Evolutionary conservation across 2,888 invertebrate genomes (phyloP), one percentile per base, ranked within the genome.

Genomic region (Apodemia duryi): DNA sequence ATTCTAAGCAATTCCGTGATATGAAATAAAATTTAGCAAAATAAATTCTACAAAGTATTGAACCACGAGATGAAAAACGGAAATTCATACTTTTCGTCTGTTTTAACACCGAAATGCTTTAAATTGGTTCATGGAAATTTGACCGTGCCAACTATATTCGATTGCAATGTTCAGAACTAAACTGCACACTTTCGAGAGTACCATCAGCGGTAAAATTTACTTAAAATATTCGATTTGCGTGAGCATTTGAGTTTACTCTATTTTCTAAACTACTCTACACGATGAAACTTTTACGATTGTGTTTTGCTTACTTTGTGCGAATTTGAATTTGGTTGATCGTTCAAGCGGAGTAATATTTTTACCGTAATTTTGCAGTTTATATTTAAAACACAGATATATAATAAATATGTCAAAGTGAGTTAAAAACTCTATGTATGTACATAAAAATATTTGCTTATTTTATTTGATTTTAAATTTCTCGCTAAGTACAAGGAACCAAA

Each of bases 11-110:
- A 13, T 41, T 10, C 10, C 41, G 7, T 10, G 11, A 10, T 43
- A 4, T 43, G 10, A 28, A 54, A 29, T 29, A 54, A 54, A 9
- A 2, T 10, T 21, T 11, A 29, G 10, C 54, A 11, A 54, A 54
- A 54, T 54, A 10, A 54, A 54, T 54, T 29, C 29, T 5, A 28
- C 54, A 29, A 54, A 54, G 6, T 54, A 54, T 54, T 29, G 54
- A 28, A 29, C 10, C 10, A 54, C 29, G 29, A 28, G 54, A 28
- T 54, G n/a, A 54, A 54, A 54, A 54, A 29, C 29, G 54, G 11
- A 54, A 54, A 54, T 54, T 54, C 54, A 54, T 54, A 54, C 54
- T 54, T 54, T 54, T 54, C 54, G 11, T 54, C 29, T 54, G 54
- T 32, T 29, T 32, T 10, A 54, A 54, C 28, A 54, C 29, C 29